These are phyloP conservation scores for Trachymyrmex septentrionalis DNA, from an alignment of 1,140 invertebrate genomes.

Conservation along the genomic window DNA sequence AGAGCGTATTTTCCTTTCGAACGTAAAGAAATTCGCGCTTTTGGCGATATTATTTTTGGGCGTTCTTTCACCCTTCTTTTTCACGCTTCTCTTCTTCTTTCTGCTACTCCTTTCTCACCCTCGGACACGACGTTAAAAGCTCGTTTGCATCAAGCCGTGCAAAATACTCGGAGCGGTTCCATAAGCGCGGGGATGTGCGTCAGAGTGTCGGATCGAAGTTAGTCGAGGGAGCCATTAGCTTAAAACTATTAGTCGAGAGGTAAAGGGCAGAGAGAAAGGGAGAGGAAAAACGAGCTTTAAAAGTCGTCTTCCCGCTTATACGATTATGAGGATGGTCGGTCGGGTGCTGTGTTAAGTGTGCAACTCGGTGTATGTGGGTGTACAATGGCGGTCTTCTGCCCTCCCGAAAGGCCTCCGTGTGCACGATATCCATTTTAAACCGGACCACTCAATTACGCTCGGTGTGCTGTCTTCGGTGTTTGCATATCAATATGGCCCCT, in stretches of 20 bases:
- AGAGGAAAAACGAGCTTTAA: conserved; percentile 67
- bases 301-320: conserved; percentile 70
- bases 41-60: conserved; percentile 41
- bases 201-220: conserved; percentile 70
- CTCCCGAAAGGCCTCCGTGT: conserved; percentile 38
- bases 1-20: background rate
- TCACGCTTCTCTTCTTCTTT: conserved; percentile 28
- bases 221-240: conserved; percentile 77
- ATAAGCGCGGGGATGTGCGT: conserved; percentile 64
- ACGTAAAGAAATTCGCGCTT: conserved; percentile 30
- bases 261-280: conserved; percentile 52
- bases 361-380: conserved; percentile 2
- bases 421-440: conserved; percentile 72
- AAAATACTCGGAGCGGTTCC: conserved; percentile 63
- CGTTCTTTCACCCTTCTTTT: background rate
- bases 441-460: conserved; percentile 81
- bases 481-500: conserved; percentile 80
- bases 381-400: conserved; percentile 13
- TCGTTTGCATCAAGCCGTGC: conserved; percentile 74
- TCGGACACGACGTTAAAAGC: conserved; percentile 77
- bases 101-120: conserved; percentile 17
- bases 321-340: conserved; percentile 76
- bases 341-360: conserved; percentile 34
- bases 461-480: conserved; percentile 76
- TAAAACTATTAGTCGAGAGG: conserved; percentile 76